A percentile compares a stretch with the other conserved stretches of the same genome.
Evolutionary conservation across 2,113 vertebrate species (phyloP).

Genomic region (Syngnathoides biaculeatus): DNA sequence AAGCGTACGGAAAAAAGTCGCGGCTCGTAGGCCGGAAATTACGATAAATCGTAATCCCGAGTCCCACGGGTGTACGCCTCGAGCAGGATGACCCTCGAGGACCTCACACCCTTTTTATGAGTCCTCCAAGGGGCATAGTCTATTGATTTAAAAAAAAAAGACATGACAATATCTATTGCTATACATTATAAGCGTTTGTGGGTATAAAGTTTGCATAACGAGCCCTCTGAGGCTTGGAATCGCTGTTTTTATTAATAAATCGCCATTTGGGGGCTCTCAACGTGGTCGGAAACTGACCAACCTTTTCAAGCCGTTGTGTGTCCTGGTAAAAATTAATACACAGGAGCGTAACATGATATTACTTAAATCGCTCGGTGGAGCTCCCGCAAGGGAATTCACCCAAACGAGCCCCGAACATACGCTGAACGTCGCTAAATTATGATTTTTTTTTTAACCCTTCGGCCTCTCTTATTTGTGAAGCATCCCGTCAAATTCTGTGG

Average conservation of each 20-base stretch:
- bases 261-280: background rate
- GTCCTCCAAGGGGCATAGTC: background rate
- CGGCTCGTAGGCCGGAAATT: too few relatives aligned
- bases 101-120: conserved; percentile 22
- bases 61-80: conserved; percentile 3
- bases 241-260: background rate
- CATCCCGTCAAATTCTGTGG: too few relatives aligned
- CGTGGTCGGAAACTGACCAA: background rate
- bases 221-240: background rate
- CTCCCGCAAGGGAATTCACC: too few relatives aligned
- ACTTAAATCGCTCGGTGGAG: background rate
- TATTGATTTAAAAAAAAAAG: too few relatives aligned
- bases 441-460: too few relatives aligned
- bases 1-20: too few relatives aligned
- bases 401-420: too few relatives aligned
- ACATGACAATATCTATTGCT: background rate
- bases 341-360: background rate
- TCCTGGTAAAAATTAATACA: background rate
- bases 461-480: too few relatives aligned
- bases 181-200: background rate
- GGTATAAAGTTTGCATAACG: background rate
- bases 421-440: too few relatives aligned
- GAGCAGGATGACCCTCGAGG: conserved; percentile 18
- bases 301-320: background rate
- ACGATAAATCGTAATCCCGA: too few relatives aligned